phyloP scores from a whole-genome alignment of 2,888 invertebrate species.

The Apodemia zela region DNA sequence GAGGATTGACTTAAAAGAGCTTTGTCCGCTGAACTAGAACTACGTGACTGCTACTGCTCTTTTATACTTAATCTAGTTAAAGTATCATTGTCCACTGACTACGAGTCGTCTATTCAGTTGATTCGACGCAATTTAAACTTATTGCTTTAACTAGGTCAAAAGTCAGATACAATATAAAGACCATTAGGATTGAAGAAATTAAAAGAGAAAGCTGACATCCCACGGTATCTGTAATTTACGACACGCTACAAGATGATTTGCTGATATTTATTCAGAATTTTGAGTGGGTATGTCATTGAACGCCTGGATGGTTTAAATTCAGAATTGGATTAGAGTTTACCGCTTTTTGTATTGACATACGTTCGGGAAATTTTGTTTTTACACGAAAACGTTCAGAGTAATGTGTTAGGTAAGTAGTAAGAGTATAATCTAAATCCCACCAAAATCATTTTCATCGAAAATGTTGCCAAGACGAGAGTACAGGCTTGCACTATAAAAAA shows the following conservation, averaged over 20 bases:
- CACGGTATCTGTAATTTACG: conserved; percentile 6
- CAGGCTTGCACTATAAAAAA: no score
- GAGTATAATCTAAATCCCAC: no score
- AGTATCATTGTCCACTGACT: conserved; percentile 1
- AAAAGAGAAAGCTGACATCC: conserved; percentile 21
- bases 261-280: background rate
- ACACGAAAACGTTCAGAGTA: no score
- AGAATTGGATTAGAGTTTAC: no score
- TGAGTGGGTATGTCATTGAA: background rate
- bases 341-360: no score
- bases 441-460: no score
- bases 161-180: conserved; percentile 31
- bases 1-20: background rate
- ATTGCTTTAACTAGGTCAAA: conserved; percentile 35
- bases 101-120: conserved; percentile 26
- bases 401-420: no score
- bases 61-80: conserved; percentile 5
- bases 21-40: background rate
- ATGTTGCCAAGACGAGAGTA: no score
- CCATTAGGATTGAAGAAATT: conserved; percentile 14
- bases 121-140: conserved; percentile 33
- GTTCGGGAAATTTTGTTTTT: no score
- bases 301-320: no score
- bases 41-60: conserved; percentile 1
- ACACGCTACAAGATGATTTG: background rate